Evolutionary conservation across 2,888 invertebrate species (phyloP), one percentile per base, ranked within the genome.

Genomic region (Clivina fossor): DNA sequence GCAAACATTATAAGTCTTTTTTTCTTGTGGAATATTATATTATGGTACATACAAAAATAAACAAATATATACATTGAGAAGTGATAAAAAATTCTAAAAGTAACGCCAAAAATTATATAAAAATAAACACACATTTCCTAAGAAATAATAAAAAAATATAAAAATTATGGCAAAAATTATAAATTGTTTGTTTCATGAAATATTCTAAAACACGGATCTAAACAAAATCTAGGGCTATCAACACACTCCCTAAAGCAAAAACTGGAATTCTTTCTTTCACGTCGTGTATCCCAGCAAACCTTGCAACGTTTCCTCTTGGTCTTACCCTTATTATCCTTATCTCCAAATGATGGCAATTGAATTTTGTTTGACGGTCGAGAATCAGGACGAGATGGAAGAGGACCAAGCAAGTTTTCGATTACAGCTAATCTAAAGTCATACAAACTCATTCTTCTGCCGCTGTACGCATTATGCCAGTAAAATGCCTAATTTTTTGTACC

Each of bases 401-500:
- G 58, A 37, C 60, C 58, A 57, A 61, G 51, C 15, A 61, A 33
- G 18, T 51, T 57, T 33, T 46, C 56, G 11, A 60, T 58, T 4
- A 61, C 51, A 20, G 8, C 8, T 47, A 58, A 30, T 38, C 59
- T 47, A 26, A 37, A 60, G 11, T 61, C 59, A 53, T 61, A 60
- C 7, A 49, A 56, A 11, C 13, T 57, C 56, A 37, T 59, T 13
- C 40, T 24, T n/a, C 22, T 57, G 7, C 30, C 11, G 24, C 43
- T 35, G 11, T 4, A 15, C 5, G 11, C 16, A 3, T 35, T 40
- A 19, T 40, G 18, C 40, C 15, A 40, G 19, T 40, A 18, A 19
- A 19, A 40, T 40, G 40, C 13, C 59, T 1, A 61, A 18, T 59
- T 65, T 65, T 40, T 64, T 63, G 46, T 66, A 64, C 62, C 64